Percentiles rank a stretch among this genome's conserved stretches.
phyloP scores from a whole-genome alignment of 2,113 vertebrate genomes.

The Zingel zingel region DNA sequence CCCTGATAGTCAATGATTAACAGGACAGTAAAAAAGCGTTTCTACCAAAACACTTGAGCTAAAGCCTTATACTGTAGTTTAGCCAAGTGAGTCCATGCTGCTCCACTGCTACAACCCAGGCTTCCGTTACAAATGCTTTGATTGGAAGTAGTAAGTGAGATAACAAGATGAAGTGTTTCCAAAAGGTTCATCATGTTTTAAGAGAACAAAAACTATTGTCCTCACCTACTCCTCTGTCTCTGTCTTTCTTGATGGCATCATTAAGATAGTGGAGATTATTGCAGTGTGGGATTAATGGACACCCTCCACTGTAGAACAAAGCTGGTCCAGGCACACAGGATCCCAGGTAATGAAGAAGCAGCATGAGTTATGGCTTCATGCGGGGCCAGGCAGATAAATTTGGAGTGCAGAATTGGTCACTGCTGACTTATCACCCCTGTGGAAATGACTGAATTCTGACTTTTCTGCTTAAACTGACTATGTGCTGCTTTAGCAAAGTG shows the following conservation, averaged over 20 bases:
- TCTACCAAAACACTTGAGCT: constrained; percentile 23
- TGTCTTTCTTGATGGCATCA: constrained; percentile 63
- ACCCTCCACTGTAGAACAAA: constrained; percentile 62
- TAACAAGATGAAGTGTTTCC: constrained; percentile 56
- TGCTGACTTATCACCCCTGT: constrained; percentile 63
- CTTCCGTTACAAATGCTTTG: constrained; percentile 34
- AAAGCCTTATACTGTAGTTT: constrained; percentile 11
- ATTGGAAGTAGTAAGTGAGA: constrained; percentile 46
- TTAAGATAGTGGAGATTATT: constrained; percentile 76
- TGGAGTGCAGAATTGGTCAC: constrained; percentile 61
- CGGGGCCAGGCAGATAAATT: constrained; percentile 57
- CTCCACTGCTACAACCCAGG: constrained; percentile 1
- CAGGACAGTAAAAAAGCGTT: constrained; percentile 13
- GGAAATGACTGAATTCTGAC: constrained; percentile 50
- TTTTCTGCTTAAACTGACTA: no score
- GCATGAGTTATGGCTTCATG: constrained; percentile 72
- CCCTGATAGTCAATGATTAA: constrained; percentile 21
- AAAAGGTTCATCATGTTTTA: constrained; percentile 54
- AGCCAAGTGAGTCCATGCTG: constrained; percentile 22
- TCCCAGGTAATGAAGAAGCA: constrained; percentile 74
- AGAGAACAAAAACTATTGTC: constrained; percentile 73
- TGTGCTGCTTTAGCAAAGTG: constrained; percentile 15
- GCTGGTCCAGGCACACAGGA: constrained; percentile 55
- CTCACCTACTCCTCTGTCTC: constrained; percentile 56
- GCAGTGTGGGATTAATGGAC: constrained; percentile 74